These are phyloP conservation scores for Oreohelix idahoensis DNA, from an alignment of 1,140 invertebrate species.

Conservation along the genomic window DNA sequence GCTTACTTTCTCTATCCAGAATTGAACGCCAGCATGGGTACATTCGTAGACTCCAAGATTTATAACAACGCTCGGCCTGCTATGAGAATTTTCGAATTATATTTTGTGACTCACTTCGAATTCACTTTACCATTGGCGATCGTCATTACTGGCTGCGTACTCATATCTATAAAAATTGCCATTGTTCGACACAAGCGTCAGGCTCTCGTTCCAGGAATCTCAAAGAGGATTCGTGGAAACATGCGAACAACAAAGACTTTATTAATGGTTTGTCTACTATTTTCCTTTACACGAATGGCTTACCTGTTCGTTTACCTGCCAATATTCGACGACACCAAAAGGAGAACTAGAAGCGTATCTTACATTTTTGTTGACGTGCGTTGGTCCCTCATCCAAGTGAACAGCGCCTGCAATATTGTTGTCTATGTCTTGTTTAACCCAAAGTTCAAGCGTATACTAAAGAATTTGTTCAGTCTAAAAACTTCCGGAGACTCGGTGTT, in stretches of 20 bases:
- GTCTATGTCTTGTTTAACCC: neutral
- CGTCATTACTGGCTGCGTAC: neutral
- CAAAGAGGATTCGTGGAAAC: neutral
- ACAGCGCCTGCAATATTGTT: constrained; percentile 1
- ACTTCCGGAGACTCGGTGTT: too few species aligned
- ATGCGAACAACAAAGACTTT: neutral
- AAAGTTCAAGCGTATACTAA: neutral
- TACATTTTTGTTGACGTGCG: neutral
- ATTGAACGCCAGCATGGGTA: neutral
- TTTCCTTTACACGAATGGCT: neutral
- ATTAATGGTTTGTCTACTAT: neutral
- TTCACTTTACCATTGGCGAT: neutral
- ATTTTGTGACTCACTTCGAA: neutral
- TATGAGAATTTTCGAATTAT: neutral
- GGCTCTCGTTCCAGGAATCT: neutral
- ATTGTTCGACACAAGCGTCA: neutral
- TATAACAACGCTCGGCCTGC: neutral
- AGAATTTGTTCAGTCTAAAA: too few species aligned
- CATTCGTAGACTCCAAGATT: neutral
- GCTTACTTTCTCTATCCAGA: neutral
- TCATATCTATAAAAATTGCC: neutral
- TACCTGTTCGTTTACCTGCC: neutral
- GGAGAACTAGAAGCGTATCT: neutral
- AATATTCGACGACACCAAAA: neutral
- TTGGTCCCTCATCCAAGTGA: neutral